phyloP scores from a whole-genome alignment of 2,888 invertebrate species.

The Apamea anceps region DNA sequence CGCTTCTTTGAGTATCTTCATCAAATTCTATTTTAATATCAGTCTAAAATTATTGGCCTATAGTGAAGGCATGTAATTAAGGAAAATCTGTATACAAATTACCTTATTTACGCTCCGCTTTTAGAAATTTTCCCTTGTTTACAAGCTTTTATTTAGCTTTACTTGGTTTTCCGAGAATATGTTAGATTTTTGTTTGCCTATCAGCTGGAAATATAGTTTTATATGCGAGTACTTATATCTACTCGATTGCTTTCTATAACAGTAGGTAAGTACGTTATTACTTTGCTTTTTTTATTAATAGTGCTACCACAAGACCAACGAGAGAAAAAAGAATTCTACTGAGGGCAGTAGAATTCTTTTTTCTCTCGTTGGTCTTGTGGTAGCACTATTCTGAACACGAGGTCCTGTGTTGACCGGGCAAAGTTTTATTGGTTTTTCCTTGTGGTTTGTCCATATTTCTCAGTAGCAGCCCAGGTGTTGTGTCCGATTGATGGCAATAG shows the following conservation, averaged over 20 bases:
- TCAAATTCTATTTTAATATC: slow-evolving; percentile 38
- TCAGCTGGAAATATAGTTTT: slow-evolving; percentile 1
- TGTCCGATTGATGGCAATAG: too few relatives aligned
- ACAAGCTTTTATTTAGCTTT: slow-evolving; percentile 1
- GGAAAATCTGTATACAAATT: slow-evolving; percentile 27
- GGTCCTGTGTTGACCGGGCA: not conserved
- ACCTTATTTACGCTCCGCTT: slow-evolving; percentile 12
- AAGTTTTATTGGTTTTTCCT: not conserved
- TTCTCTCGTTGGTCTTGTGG: not conserved
- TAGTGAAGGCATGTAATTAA: slow-evolving; percentile 9
- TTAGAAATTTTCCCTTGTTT: slow-evolving; percentile 11
- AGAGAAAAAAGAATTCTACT: too few relatives aligned
- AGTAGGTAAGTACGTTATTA: not conserved
- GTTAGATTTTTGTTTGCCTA: not conserved
- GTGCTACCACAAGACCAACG: too few relatives aligned
- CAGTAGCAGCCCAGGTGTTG: not conserved
- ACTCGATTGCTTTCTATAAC: not conserved
- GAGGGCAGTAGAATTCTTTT: not conserved
- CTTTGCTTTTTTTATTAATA: too few relatives aligned
- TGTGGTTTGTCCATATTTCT: too few relatives aligned
- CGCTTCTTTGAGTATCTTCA: slow-evolving; percentile 28
- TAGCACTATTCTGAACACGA: not conserved
- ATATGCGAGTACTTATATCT: not conserved
- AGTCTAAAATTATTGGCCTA: slow-evolving; percentile 28
- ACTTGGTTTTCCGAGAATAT: not conserved